Evolutionary conservation across 2,888 invertebrate genomes (phyloP).

Genomic region (Syritta pipiens): DNA sequence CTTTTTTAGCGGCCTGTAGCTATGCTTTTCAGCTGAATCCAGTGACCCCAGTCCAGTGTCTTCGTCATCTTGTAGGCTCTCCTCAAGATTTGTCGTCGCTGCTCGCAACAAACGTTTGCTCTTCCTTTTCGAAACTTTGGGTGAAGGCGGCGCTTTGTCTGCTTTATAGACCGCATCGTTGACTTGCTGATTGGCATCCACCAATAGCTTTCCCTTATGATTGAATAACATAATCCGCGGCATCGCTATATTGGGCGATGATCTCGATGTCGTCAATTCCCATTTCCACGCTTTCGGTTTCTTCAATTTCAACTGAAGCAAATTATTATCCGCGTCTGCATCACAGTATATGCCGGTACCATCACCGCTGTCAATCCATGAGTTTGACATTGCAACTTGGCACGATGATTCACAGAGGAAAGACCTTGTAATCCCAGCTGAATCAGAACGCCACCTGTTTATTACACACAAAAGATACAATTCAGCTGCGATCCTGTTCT

Average conservation of each 20-base stretch:
- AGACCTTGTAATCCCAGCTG: conserved; percentile 59
- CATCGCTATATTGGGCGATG: conserved; percentile 81
- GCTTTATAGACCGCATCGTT: conserved; percentile 66
- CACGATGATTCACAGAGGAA: conserved; percentile 37
- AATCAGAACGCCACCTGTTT: conserved; percentile 67
- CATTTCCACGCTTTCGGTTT: conserved; percentile 82
- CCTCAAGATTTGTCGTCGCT: conserved; percentile 21
- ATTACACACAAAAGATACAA: conserved; percentile 49
- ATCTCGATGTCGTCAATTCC: conserved; percentile 82
- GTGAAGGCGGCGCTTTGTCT: conserved; percentile 33
- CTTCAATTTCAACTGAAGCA: conserved; percentile 80
- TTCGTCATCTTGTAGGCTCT: conserved; percentile 32
- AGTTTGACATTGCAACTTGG: conserved; percentile 58
- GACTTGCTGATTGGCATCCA: conserved; percentile 77
- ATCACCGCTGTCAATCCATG: conserved; percentile 66
- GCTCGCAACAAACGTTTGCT: neutral
- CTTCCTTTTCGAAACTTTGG: conserved; percentile 22
- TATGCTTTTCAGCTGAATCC: conserved; percentile 44
- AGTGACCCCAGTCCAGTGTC: conserved; percentile 55
- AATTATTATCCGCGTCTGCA: conserved; percentile 76
- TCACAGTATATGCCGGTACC: conserved; percentile 66
- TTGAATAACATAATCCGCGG: conserved; percentile 81
- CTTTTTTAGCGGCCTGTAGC: conserved; percentile 2
- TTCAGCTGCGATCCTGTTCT: conserved; percentile 6
- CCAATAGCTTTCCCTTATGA: conserved; percentile 80